Evolutionary conservation across 2,113 vertebrate genomes (phyloP).

Genomic region (mouse (Mus musculus)): DNA sequence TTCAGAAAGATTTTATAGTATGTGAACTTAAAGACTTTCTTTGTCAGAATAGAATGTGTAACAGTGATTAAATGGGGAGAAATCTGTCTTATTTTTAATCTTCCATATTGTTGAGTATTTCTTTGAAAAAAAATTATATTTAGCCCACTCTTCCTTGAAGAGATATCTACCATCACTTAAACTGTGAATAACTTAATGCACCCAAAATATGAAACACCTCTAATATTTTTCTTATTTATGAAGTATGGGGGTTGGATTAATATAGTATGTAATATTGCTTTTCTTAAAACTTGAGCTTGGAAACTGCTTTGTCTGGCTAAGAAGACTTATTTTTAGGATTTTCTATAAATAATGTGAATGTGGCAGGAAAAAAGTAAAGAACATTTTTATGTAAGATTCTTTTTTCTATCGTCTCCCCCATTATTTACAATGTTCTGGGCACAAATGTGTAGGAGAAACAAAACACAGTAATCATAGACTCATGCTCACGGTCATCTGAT

Average conservation of each 20-base stretch:
- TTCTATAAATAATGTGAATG: constrained; percentile 40
- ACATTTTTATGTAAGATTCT: constrained; percentile 35
- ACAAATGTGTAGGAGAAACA: constrained; percentile 43
- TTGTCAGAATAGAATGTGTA: constrained; percentile 32
- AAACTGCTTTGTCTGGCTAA: constrained; percentile 32
- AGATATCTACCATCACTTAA: constrained; percentile 50
- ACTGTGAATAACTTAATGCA: constrained; percentile 40
- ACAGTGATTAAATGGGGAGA: constrained; percentile 11
- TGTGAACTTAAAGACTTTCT: constrained; percentile 46
- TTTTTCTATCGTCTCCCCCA: neutral
- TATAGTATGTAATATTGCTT: constrained; percentile 22
- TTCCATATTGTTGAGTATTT: constrained; percentile 40
- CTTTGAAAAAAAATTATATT: constrained; percentile 39
- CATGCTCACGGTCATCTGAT: constrained; percentile 44
- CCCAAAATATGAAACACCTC: neutral
- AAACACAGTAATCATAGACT: constrained; percentile 23
- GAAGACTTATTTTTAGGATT: constrained; percentile 48
- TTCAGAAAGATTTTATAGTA: constrained; percentile 46
- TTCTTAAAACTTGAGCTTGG: constrained; percentile 59
- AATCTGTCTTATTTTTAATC: constrained; percentile 36
- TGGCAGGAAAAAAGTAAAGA: constrained; percentile 52
- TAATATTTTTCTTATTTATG: constrained; percentile 51
- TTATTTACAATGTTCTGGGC: neutral
- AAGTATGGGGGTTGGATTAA: neutral
- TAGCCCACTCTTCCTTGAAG: constrained; percentile 31